A percentile compares a stretch with the other conserved stretches of the same genome.
These are phyloP conservation scores for Scomberomorus guttatus DNA, from an alignment of 2,797 vertebrate genomes.

Conservation along the genomic window DNA sequence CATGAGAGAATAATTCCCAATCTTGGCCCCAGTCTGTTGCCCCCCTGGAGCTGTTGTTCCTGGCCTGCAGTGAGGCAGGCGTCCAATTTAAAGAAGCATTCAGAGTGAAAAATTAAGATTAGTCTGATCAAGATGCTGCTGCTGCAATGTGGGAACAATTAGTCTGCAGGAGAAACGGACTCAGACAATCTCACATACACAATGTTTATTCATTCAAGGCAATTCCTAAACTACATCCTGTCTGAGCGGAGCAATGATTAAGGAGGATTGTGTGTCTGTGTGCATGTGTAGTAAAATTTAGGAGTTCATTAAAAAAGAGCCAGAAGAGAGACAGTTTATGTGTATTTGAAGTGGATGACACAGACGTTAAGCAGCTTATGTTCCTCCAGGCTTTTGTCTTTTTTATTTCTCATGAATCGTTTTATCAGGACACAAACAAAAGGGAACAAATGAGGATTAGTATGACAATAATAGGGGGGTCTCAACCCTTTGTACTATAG, in stretches of 20 bases:
- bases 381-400: not conserved
- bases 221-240: slow-evolving; percentile 39
- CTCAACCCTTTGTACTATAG: not conserved
- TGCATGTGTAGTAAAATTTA: slow-evolving; percentile 28
- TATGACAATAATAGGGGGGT: not conserved
- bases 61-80: slow-evolving; percentile 25
- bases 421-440: slow-evolving; percentile 21
- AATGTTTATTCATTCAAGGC: slow-evolving; percentile 18
- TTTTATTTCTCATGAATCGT: slow-evolving; percentile 20
- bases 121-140: slow-evolving; percentile 45
- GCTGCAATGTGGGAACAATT: slow-evolving; percentile 60
- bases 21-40: slow-evolving; percentile 7
- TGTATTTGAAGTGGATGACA: slow-evolving; percentile 10
- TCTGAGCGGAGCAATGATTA: slow-evolving; percentile 35
- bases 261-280: slow-evolving; percentile 18
- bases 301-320: slow-evolving; percentile 37
- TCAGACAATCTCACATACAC: not conserved
- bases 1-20: slow-evolving; percentile 32
- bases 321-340: slow-evolving; percentile 9
- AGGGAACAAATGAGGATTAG: slow-evolving; percentile 18
- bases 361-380: slow-evolving; percentile 9
- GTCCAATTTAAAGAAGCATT: slow-evolving; percentile 36
- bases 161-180: slow-evolving; percentile 19
- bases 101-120: slow-evolving; percentile 43
- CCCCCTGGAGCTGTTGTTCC: slow-evolving; percentile 53